Conservation (phyloP, 2,797 vertebrate genomes). For the Gambelia wislizenii region DNA sequence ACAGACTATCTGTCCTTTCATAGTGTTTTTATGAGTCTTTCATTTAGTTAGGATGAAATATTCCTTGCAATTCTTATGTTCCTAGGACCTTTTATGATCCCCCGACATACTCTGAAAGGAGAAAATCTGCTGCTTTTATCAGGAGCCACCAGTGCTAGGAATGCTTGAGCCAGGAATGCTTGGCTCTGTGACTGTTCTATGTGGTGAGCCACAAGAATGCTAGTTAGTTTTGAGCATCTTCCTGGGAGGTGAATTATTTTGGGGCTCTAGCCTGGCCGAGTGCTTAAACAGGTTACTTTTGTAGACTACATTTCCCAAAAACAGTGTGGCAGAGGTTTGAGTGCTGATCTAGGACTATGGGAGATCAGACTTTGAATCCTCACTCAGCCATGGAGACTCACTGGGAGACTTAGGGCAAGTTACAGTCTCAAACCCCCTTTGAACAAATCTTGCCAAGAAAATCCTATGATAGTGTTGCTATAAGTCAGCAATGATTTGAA, state of each 20-base stretch:
- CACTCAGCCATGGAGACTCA: no score
- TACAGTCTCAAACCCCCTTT: no score
- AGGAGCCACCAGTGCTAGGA: neutral
- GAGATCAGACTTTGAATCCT: no score
- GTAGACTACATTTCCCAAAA: no score
- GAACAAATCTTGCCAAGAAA: no score
- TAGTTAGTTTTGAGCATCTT: neutral
- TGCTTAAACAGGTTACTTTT: no score
- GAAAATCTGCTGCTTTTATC: neutral
- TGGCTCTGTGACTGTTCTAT: neutral
- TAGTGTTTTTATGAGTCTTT: neutral
- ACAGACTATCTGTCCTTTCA: constrained; percentile 13
- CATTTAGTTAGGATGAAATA: neutral
- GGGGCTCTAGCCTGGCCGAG: neutral
- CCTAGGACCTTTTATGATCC: neutral
- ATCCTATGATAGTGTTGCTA: no score
- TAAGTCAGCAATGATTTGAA: no score
- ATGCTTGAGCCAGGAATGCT: neutral
- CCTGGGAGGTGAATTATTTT: neutral
- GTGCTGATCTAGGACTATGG: no score
- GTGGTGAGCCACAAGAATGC: neutral
- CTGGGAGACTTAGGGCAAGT: no score
- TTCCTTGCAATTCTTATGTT: neutral
- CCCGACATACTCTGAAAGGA: neutral
- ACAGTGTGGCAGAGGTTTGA: no score